Conservation (phyloP, 2,888 invertebrate genomes). For the Leucoma salicis region DNA sequence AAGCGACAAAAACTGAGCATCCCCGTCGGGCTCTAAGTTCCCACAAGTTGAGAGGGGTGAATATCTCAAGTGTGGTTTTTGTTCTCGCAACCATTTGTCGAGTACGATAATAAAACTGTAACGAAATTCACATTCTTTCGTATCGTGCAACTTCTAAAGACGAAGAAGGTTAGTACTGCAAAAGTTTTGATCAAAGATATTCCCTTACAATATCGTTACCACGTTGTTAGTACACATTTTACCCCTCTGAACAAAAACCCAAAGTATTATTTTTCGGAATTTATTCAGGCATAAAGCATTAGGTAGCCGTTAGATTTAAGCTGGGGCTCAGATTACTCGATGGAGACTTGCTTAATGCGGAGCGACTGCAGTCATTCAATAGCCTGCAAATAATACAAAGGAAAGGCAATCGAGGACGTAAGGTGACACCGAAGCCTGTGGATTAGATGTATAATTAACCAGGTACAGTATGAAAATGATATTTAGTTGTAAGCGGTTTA, state of each 20-base stretch:
- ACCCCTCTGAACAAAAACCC: constrained; percentile 27
- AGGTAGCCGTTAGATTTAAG: constrained; percentile 70
- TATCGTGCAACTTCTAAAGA: constrained; percentile 17
- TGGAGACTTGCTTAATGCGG: constrained; percentile 72
- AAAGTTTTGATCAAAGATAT: constrained; percentile 21
- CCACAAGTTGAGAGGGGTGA: constrained; percentile 73
- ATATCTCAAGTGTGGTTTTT: constrained; percentile 77
- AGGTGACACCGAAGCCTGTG: constrained; percentile 73
- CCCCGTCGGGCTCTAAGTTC: constrained; percentile 65
- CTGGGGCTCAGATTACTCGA: constrained; percentile 67
- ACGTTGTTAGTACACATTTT: constrained; percentile 15
- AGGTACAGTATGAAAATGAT: constrained; percentile 28
- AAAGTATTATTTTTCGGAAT: constrained; percentile 60
- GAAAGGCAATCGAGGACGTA: constrained; percentile 74
- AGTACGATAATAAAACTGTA: constrained; percentile 67
- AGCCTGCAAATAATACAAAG: constrained; percentile 72
- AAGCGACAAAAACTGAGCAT: constrained; percentile 64
- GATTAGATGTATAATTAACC: constrained; percentile 54
- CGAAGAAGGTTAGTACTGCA: constrained; percentile 9
- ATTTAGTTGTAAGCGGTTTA: no score
- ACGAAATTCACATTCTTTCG: constrained; percentile 46
- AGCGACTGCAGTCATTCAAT: constrained; percentile 72
- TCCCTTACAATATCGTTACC: constrained; percentile 18
- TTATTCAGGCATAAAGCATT: constrained; percentile 65
- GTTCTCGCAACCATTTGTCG: constrained; percentile 67